Base-by-base conservation (phyloP, 2,888 invertebrate species). In the Heteropelma amictum region DNA sequence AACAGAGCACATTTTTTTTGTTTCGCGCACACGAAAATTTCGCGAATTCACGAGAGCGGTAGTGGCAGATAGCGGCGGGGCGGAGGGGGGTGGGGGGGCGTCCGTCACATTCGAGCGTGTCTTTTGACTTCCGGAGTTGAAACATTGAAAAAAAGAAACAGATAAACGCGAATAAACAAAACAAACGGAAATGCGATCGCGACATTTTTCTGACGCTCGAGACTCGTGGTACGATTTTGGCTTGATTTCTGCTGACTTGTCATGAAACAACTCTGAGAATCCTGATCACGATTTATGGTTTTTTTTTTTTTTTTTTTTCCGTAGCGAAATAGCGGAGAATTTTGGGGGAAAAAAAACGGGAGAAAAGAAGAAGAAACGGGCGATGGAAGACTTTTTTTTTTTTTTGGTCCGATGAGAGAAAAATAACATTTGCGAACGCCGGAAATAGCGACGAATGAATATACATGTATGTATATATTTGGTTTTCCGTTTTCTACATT, bases 241-340 rank as follows among this genome's bases (percentile, higher is more conserved):
- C 88, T 88, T 88, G 89, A 87, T 86, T 88, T 87, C 81, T 84
- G 82, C 84, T 84, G 85, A 84, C 84, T 81, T 82, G 86, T 86
- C 83, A 77, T 77, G 82, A 85, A 72, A 76, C 89, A 89, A 88
- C 88, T 87, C 88, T 88, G 87, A 87, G 85, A 84, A 84, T 87
- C 87, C 85, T 82, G 84, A 85, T 89, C 89, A 87, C 86, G 73
- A 28, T n/a, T 64, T 54, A 67, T 49, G 26, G 51, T 53, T 76
- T 72, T 30, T 17, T 38, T 67, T 76, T 67, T 42, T 61, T 45
- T 67, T 60, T n/a, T 38, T 35, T 65, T 64, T 30, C 42, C 14
- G 17, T 26, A 45, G 67, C 42, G 30, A 40, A 53, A 26, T 47
- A 17, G 30, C 28, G 40, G 14, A 45, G 21, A 58, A 40, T 33